Evolutionary conservation across 1,140 invertebrate genomes (phyloP).

Genomic region (Maniola jurtina): DNA sequence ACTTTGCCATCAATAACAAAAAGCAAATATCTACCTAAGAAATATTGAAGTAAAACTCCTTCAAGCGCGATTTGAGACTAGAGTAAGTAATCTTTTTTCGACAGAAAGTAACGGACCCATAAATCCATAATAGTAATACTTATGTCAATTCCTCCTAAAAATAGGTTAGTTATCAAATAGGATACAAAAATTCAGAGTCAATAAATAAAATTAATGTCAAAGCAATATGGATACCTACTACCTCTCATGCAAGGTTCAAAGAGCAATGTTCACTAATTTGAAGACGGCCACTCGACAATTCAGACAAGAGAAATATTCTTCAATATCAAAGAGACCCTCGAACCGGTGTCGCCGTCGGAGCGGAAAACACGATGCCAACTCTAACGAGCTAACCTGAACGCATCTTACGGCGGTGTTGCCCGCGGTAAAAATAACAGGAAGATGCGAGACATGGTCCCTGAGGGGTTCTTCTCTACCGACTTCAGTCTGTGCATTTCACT

Average conservation of each 20-base stretch:
- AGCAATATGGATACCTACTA: conserved; percentile 17
- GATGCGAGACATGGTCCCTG: conserved; percentile 38
- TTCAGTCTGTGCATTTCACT: too few species aligned
- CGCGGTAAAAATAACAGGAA: conserved; percentile 48
- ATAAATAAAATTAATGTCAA: conserved; percentile 24
- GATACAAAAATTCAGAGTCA: not conserved
- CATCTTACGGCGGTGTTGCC: conserved; percentile 48
- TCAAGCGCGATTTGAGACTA: too few species aligned
- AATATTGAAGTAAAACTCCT: too few species aligned
- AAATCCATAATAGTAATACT: too few species aligned
- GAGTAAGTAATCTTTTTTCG: too few species aligned
- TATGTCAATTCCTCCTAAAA: too few species aligned
- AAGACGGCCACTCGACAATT: conserved; percentile 59
- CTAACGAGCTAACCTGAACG: conserved; percentile 62
- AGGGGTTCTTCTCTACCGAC: conserved; percentile 19
- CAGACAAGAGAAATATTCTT: conserved; percentile 54
- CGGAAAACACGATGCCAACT: conserved; percentile 58
- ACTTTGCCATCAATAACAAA: too few species aligned
- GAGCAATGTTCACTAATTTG: conserved; percentile 55
- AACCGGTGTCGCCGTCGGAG: conserved; percentile 42
- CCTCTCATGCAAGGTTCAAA: conserved; percentile 34
- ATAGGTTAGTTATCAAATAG: too few species aligned
- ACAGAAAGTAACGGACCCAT: too few species aligned
- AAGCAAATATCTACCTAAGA: too few species aligned
- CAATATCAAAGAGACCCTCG: conserved; percentile 60